Conservation (phyloP, 2,797 vertebrate species). For the Phoeniculus purpureus region DNA sequence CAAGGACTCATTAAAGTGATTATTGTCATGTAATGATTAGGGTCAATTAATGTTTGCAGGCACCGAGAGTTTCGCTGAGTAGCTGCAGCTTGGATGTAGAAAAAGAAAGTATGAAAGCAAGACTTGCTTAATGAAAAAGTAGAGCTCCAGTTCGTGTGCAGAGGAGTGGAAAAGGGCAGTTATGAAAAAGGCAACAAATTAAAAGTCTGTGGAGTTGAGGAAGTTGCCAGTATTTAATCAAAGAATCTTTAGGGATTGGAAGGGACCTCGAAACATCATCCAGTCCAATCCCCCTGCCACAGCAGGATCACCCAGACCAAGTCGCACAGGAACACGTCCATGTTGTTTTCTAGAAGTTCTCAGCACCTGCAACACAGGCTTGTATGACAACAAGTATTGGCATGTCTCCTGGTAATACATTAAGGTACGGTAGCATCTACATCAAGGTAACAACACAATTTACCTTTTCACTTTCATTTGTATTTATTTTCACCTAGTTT, state of each 20-base stretch:
- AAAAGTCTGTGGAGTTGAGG: not conserved
- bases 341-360: no score
- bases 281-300: no score
- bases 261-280: no score
- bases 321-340: no score
- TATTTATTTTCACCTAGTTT: constrained; percentile 1
- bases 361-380: no score
- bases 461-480: not conserved
- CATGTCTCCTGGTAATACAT: not conserved
- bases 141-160: no score
- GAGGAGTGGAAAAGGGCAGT: not conserved
- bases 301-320: no score
- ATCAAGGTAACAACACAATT: not conserved
- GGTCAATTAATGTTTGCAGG: not conserved
- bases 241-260: no score
- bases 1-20: not conserved
- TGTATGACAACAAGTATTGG: not conserved
- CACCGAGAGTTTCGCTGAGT: not conserved
- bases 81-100: not conserved
- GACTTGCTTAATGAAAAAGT: not conserved
- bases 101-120: not conserved
- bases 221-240: not conserved
- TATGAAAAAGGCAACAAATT: not conserved
- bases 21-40: not conserved
- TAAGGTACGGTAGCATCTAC: not conserved